Evolutionary conservation across 2,888 invertebrate genomes (phyloP).

Genomic region (Leptopterna dolabrata): DNA sequence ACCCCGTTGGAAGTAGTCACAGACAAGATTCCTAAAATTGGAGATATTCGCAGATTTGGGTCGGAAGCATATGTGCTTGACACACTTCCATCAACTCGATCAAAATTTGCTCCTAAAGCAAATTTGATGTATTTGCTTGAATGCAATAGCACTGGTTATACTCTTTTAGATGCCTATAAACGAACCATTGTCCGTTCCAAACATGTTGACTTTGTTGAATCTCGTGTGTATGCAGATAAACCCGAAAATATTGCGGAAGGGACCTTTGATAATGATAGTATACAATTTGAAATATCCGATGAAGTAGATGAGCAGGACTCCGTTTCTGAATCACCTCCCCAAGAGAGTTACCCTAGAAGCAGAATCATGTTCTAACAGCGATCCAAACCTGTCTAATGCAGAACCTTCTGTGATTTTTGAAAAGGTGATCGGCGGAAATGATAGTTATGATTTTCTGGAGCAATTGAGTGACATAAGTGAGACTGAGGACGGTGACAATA

Average conservation of each 20-base stretch:
- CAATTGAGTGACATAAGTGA: too few relatives aligned
- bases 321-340: too few relatives aligned
- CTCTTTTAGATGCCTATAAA: not conserved
- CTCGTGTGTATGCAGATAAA: not conserved
- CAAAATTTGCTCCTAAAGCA: conserved; percentile 18
- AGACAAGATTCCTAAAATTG: not conserved
- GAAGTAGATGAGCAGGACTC: too few relatives aligned
- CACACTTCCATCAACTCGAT: not conserved
- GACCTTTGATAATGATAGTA: too few relatives aligned
- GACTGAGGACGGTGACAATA: too few relatives aligned
- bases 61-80: too few relatives aligned
- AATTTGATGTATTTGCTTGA: not conserved
- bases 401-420: too few relatives aligned
- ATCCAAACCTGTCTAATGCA: not conserved
- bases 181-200: not conserved
- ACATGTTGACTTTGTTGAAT: conserved; percentile 13
- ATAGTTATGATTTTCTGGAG: too few relatives aligned
- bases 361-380: not conserved
- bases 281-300: too few relatives aligned
- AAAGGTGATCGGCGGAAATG: too few relatives aligned
- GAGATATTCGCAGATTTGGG: too few relatives aligned
- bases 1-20: not conserved
- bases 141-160: not conserved
- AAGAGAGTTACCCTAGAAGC: not conserved
- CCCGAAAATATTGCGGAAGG: not conserved